Percentiles rank a stretch among this genome's conserved stretches.
Evolutionary conservation across 2,113 vertebrate genomes (phyloP).

Genomic region (Laticauda colubrina): DNA sequence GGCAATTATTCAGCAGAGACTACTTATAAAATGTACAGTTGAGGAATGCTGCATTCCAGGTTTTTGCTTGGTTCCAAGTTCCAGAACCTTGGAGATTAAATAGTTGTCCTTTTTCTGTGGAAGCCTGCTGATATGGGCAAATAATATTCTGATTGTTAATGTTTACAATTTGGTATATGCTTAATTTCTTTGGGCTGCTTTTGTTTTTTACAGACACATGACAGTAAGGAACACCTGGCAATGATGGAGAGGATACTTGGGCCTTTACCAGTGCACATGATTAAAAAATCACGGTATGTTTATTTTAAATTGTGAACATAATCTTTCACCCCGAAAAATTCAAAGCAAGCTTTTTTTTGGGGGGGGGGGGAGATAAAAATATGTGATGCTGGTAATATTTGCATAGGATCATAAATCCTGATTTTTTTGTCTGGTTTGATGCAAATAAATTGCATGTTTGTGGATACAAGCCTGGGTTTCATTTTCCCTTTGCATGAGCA

Average conservation of each 20-base stretch:
- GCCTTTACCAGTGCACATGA: conserved; percentile 86
- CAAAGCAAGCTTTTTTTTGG: not conserved
- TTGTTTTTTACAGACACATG: conserved; percentile 81
- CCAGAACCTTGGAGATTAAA: not conserved
- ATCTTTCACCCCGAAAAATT: not conserved
- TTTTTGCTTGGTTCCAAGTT: not conserved
- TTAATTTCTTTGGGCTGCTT: not conserved
- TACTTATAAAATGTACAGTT: not conserved
- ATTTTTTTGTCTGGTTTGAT: not conserved
- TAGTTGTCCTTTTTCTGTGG: not conserved
- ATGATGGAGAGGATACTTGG: conserved; percentile 97
- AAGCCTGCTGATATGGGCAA: not conserved
- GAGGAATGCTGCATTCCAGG: not conserved
- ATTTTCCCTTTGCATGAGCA: not conserved
- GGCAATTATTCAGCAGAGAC: not conserved
- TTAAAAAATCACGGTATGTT: conserved; percentile 88
- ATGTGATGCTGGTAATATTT: not conserved
- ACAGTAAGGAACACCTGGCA: conserved; percentile 95
- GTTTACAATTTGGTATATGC: not conserved
- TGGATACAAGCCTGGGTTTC: not conserved
- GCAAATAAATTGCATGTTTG: not conserved
- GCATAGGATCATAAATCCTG: not conserved
- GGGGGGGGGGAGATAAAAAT: accelerated
- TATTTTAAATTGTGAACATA: not conserved
- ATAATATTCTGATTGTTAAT: not conserved